phyloP scores from a whole-genome alignment of 2,113 vertebrate genomes.

The Sorex araneus region DNA sequence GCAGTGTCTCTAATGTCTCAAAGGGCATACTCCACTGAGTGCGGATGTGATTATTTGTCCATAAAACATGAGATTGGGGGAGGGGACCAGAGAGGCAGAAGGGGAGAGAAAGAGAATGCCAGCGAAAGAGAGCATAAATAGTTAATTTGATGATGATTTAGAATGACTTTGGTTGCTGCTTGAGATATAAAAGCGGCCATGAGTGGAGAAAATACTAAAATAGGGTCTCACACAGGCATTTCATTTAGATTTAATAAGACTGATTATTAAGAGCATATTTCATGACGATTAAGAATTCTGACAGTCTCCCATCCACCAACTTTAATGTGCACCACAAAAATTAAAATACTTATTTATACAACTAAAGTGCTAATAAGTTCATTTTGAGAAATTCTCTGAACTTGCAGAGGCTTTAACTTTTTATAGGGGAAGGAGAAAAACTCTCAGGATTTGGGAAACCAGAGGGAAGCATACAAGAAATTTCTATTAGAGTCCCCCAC shows the following conservation, averaged over 20 bases:
- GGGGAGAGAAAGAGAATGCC: neutral
- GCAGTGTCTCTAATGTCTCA: neutral
- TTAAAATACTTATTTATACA: constrained; percentile 87
- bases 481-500: neutral
- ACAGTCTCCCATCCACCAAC: constrained; percentile 80
- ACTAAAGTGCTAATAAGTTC: constrained; percentile 79
- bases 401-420: constrained; percentile 74
- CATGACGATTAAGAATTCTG: constrained; percentile 79
- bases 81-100: constrained; percentile 18
- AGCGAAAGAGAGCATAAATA: constrained; percentile 83
- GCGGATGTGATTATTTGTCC: constrained; percentile 32
- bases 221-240: constrained; percentile 80
- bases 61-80: constrained; percentile 77
- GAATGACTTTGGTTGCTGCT: constrained; percentile 78
- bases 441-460: constrained; percentile 18
- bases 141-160: constrained; percentile 86
- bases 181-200: constrained; percentile 81
- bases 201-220: constrained; percentile 79
- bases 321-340: constrained; percentile 84
- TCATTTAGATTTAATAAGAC: constrained; percentile 80
- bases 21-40: neutral
- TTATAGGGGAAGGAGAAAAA: constrained; percentile 43
- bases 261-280: constrained; percentile 82
- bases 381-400: constrained; percentile 75
- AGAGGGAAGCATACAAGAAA: constrained; percentile 23